Conservation (phyloP, 2,797 vertebrate genomes). For the Chaetodon trifasciatus region DNA sequence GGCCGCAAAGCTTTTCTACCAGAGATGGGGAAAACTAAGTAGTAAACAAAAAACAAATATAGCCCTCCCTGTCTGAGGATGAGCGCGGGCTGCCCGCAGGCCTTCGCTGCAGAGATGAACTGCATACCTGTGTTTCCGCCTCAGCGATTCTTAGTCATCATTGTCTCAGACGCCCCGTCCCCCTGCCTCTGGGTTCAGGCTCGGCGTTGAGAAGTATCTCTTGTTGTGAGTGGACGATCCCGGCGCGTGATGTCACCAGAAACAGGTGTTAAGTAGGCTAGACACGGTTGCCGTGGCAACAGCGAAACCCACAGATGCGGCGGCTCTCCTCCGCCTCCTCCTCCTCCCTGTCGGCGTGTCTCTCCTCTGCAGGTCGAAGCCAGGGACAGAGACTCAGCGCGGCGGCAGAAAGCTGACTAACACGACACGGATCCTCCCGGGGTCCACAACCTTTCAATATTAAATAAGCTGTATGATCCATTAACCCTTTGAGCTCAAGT, state of each 20-base stretch:
- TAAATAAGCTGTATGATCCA: constrained; percentile 85
- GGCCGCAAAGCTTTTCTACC: constrained; percentile 56
- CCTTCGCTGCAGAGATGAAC: constrained; percentile 30
- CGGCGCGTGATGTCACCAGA: constrained; percentile 70
- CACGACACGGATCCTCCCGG: constrained; percentile 80
- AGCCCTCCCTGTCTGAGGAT: constrained; percentile 19
- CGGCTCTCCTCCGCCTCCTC: constrained; percentile 48
- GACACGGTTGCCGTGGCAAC: constrained; percentile 80
- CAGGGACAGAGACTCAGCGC: constrained; percentile 60
- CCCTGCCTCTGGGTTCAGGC: constrained; percentile 28
- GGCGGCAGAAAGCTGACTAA: constrained; percentile 75
- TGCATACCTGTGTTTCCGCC: constrained; percentile 50
- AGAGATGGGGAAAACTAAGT: constrained; percentile 41
- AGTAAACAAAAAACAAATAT: constrained; percentile 58
- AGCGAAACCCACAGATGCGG: constrained; percentile 71
- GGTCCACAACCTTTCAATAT: constrained; percentile 82
- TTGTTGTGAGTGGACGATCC: constrained; percentile 66
- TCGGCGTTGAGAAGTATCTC: constrained; percentile 38
- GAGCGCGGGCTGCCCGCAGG: constrained; percentile 11
- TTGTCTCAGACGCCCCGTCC: constrained; percentile 22
- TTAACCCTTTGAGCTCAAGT: constrained; percentile 86
- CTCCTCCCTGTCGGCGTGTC: constrained; percentile 32
- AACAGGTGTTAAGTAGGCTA: constrained; percentile 79
- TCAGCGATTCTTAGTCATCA: constrained; percentile 49
- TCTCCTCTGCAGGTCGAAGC: constrained; percentile 68